Conservation (phyloP, 2,113 vertebrate species). For the Phaethon lepturus region DNA sequence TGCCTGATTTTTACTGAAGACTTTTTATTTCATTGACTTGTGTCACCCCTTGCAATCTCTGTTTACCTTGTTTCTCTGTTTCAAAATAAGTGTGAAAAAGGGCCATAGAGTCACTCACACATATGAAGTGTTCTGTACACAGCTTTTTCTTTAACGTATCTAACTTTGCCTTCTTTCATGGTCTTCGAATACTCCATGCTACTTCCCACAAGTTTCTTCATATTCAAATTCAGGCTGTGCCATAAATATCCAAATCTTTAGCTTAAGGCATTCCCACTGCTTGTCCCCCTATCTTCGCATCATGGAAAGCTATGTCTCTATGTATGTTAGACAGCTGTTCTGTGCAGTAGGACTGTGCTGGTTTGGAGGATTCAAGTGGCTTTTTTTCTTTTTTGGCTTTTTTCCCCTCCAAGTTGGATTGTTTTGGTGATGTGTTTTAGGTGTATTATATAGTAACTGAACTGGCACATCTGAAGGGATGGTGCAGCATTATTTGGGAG, state of each 20-base stretch:
- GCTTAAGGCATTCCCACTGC: neutral
- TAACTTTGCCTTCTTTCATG: neutral
- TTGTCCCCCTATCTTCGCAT: neutral
- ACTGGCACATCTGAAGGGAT: neutral
- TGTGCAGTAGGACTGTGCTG: neutral
- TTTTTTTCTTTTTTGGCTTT: neutral
- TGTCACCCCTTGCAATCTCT: neutral
- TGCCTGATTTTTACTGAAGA: neutral
- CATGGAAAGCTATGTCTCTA: fast-evolving
- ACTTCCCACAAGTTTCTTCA: neutral
- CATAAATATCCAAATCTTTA: neutral
- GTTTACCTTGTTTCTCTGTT: neutral
- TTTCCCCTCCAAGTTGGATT: neutral
- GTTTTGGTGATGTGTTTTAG: neutral
- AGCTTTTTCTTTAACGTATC: neutral
- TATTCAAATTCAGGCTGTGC: neutral
- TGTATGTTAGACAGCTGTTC: neutral
- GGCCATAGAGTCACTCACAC: neutral
- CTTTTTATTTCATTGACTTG: neutral
- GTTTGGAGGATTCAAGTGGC: neutral
- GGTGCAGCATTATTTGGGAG: neutral
- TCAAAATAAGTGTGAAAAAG: neutral
- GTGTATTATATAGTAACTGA: neutral
- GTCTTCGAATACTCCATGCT: neutral
- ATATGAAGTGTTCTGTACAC: neutral